A percentile compares a stretch with the other conserved stretches of the same genome.
phyloP scores from a whole-genome alignment of 2,888 invertebrate species.

The Rhagonycha lutea region DNA sequence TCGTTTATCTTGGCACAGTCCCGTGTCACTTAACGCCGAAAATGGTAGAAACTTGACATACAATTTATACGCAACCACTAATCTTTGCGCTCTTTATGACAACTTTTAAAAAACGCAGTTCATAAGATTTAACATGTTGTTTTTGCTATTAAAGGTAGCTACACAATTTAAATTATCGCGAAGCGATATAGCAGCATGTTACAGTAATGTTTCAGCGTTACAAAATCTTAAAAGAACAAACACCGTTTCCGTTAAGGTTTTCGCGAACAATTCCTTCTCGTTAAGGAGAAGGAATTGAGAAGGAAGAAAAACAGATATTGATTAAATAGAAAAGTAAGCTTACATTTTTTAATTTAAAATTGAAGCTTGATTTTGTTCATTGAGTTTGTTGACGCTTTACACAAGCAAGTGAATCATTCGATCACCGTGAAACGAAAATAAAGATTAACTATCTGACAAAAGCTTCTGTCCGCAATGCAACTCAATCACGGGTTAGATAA shows the following conservation, averaged over 20 bases:
- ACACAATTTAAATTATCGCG: not conserved
- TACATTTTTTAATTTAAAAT: not conserved
- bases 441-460: slow-evolving; percentile 45
- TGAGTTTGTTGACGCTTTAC: slow-evolving; percentile 1
- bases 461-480: slow-evolving; percentile 40
- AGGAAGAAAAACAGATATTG: not conserved
- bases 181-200: not conserved
- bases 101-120: slow-evolving; percentile 9
- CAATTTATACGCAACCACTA: slow-evolving; percentile 28
- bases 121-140: slow-evolving; percentile 2
- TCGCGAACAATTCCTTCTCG: not conserved
- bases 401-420: slow-evolving; percentile 17
- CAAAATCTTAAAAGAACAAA: not conserved
- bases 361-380: not conserved
- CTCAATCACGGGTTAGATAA: slow-evolving; percentile 43
- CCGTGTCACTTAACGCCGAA: slow-evolving; percentile 26
- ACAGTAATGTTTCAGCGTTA: not conserved
- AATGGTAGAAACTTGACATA: slow-evolving; percentile 21
- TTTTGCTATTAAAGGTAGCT: not conserved
- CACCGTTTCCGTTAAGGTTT: not conserved
- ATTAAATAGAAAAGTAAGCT: not conserved
- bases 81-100: slow-evolving; percentile 21
- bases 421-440: slow-evolving; percentile 38
- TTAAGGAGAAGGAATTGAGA: not conserved
- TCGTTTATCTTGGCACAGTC: slow-evolving; percentile 44